Conservation (phyloP, 2,797 vertebrate species). For the Hydrocynus forskahlii region DNA sequence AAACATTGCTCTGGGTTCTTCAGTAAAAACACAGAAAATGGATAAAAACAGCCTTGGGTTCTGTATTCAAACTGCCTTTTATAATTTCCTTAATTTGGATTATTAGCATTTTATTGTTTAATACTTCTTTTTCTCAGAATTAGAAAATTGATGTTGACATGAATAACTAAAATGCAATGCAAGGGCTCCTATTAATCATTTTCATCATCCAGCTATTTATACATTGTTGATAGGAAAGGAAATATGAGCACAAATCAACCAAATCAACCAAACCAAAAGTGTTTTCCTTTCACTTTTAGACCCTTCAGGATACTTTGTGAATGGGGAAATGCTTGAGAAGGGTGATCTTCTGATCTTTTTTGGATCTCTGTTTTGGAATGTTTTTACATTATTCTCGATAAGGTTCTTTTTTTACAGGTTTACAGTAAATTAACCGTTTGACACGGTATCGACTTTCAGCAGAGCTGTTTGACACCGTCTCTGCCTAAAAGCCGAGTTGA, state of each 20-base stretch:
- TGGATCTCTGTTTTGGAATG: too few relatives aligned
- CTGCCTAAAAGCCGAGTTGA: too few relatives aligned
- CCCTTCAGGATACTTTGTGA: not conserved
- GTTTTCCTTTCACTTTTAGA: not conserved
- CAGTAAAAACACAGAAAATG: not conserved
- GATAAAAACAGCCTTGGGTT: not conserved
- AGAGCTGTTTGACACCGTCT: too few relatives aligned
- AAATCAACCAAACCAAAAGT: not conserved
- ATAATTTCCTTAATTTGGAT: not conserved
- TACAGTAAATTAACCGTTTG: not conserved
- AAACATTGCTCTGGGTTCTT: not conserved
- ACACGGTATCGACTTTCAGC: not conserved
- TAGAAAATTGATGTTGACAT: too few relatives aligned
- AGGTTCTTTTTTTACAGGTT: not conserved
- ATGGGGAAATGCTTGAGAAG: not conserved
- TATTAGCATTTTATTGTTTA: not conserved
- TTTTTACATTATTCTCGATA: not conserved
- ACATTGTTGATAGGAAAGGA: too few relatives aligned
- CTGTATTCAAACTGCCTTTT: not conserved
- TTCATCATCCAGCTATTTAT: too few relatives aligned
- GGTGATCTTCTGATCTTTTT: not conserved
- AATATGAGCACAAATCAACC: not conserved
- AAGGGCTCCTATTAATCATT: not conserved
- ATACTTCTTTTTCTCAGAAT: not conserved
- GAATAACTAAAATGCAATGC: too few relatives aligned